Evolutionary conservation across 2,113 vertebrate species (phyloP).

Genomic region (Telmatochromis brichardi): DNA sequence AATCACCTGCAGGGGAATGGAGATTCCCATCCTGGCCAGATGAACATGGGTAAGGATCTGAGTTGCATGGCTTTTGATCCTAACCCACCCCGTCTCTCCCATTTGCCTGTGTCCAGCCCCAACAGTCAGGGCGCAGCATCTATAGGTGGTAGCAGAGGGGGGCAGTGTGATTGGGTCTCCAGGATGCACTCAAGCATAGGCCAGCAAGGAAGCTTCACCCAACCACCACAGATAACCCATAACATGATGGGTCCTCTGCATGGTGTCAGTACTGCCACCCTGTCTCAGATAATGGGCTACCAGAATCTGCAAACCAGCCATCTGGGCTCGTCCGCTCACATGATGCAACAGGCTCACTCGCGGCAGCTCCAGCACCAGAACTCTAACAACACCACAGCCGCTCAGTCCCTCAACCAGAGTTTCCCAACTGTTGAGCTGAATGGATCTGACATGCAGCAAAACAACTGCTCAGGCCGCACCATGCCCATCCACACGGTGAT

Average conservation of each 20-base stretch:
- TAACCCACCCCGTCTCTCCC: constrained; percentile 82
- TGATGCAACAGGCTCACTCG: constrained; percentile 69
- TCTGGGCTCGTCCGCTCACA: constrained; percentile 75
- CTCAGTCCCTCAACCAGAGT: constrained; percentile 63
- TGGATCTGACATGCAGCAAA: constrained; percentile 79
- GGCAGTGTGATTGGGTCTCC: constrained; percentile 86
- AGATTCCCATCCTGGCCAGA: constrained; percentile 82
- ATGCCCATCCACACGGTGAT: constrained; percentile 82
- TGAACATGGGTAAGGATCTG: constrained; percentile 83
- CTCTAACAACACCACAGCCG: constrained; percentile 57
- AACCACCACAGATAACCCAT: constrained; percentile 69
- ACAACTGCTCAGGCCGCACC: constrained; percentile 54
- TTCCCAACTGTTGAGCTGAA: constrained; percentile 80
- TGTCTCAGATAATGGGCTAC: constrained; percentile 92
- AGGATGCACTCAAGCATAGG: constrained; percentile 81
- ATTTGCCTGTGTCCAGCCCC: constrained; percentile 80
- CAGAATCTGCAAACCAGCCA: constrained; percentile 79
- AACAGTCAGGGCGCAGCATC: constrained; percentile 62
- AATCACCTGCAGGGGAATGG: constrained; percentile 84
- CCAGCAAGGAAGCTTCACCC: constrained; percentile 66
- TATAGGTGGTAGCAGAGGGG: constrained; percentile 52
- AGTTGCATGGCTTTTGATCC: constrained; percentile 81
- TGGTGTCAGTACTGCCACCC: constrained; percentile 69
- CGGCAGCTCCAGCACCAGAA: constrained; percentile 77
- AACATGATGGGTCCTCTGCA: constrained; percentile 79